Evolutionary conservation across 2,113 vertebrate genomes (phyloP).

Genomic region (Rhagologus leucostigma): DNA sequence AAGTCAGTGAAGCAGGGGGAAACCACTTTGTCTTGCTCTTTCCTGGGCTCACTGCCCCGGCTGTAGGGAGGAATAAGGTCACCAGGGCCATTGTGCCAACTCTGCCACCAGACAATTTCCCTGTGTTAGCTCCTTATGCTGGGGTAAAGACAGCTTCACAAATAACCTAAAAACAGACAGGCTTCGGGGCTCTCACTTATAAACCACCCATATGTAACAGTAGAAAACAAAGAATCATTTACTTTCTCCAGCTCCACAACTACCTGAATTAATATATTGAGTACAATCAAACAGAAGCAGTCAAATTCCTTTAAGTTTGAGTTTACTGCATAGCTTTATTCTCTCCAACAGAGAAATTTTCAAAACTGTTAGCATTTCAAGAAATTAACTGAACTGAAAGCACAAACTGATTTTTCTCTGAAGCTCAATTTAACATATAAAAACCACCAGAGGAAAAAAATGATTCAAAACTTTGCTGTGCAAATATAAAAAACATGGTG

Average conservation of each 20-base stretch:
- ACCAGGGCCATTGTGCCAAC: neutral
- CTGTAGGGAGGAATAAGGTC: neutral
- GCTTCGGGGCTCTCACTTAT: neutral
- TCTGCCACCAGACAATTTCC: neutral
- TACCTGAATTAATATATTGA: neutral
- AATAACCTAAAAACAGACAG: neutral
- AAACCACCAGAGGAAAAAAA: neutral
- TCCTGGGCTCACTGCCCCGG: neutral
- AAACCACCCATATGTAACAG: neutral
- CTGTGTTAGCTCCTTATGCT: neutral
- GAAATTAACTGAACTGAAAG: neutral
- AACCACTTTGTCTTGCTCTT: slow-evolving; percentile 1
- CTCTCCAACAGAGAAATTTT: neutral
- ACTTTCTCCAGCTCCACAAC: neutral
- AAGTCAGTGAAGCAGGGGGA: neutral
- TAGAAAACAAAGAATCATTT: neutral
- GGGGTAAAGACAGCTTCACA: neutral
- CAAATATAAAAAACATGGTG: neutral
- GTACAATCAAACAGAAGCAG: neutral
- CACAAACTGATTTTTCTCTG: neutral
- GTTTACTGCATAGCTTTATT: neutral
- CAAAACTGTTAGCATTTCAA: neutral
- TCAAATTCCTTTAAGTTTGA: neutral
- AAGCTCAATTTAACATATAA: neutral
- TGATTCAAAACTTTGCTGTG: neutral